Percentiles rank a stretch among this genome's conserved stretches.
phyloP scores from a whole-genome alignment of 2,113 vertebrate species.

The Kryptolebias marmoratus region DNA sequence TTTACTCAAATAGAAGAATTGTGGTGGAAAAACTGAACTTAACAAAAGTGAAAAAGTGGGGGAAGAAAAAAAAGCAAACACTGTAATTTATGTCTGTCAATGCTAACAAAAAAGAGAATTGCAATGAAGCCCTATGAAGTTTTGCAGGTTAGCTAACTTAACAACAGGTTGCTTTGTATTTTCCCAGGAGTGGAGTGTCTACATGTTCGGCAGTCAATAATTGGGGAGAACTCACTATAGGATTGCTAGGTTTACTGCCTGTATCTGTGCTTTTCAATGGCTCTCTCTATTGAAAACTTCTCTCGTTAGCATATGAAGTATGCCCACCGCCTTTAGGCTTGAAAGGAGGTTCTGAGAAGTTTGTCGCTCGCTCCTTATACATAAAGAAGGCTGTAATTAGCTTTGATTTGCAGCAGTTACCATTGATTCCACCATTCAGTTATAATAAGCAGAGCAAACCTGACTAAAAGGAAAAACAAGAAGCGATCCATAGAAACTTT shows the following conservation, averaged over 20 bases:
- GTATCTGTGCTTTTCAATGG: neutral
- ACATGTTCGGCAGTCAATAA: slow-evolving; percentile 6
- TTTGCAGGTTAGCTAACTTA: slow-evolving; percentile 10
- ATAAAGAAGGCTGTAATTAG: slow-evolving; percentile 12
- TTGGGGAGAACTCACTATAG: neutral
- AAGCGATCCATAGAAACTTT: slow-evolving; percentile 10
- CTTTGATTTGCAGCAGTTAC: slow-evolving; percentile 19
- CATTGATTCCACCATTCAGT: slow-evolving; percentile 7
- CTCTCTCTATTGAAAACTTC: neutral
- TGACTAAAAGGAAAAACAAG: slow-evolving; percentile 3
- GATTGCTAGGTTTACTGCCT: neutral
- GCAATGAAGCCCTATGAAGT: neutral
- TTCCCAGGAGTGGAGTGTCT: neutral
- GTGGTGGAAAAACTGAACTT: neutral
- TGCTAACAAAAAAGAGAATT: slow-evolving; percentile 1
- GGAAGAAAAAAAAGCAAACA: neutral
- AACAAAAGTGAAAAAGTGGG: neutral
- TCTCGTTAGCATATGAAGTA: slow-evolving; percentile 7
- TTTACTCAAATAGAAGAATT: neutral
- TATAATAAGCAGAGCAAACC: neutral
- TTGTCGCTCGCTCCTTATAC: neutral
- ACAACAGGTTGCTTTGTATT: neutral
- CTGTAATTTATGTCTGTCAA: neutral
- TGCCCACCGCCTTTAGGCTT: neutral
- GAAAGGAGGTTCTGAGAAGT: slow-evolving; percentile 10